Evolutionary conservation across 2,888 invertebrate species (phyloP).

Genomic region (Oligia strigilis): DNA sequence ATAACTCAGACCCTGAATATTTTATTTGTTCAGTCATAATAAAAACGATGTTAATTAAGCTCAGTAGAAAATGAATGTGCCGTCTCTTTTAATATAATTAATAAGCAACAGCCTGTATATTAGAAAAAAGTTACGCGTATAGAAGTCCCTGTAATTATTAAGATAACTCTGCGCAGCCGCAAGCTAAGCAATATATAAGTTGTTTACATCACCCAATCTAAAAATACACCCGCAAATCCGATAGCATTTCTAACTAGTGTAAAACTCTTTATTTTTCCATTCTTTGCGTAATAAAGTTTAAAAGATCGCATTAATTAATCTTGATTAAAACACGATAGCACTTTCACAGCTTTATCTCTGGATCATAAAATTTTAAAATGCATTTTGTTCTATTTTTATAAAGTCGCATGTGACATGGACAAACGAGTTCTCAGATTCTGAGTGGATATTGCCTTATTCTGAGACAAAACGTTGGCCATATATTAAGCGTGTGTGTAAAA

Average conservation of each 20-base stretch:
- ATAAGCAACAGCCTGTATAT: slow-evolving; percentile 54
- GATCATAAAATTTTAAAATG: slow-evolving; percentile 78
- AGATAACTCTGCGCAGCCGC: slow-evolving; percentile 30
- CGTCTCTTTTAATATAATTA: slow-evolving; percentile 69
- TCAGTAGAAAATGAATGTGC: slow-evolving; percentile 81
- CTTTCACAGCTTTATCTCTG: slow-evolving; percentile 72
- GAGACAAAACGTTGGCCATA: slow-evolving; percentile 81
- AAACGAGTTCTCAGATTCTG: slow-evolving; percentile 83
- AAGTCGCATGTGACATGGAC: slow-evolving; percentile 76
- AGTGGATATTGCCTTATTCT: slow-evolving; percentile 83
- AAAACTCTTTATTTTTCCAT: slow-evolving; percentile 57
- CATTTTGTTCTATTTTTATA: slow-evolving; percentile 76
- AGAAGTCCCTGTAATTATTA: slow-evolving; percentile 38
- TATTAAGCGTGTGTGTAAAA: slow-evolving; percentile 84
- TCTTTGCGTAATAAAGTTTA: slow-evolving; percentile 57
- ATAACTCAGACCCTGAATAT: slow-evolving; percentile 83
- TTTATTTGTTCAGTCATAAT: slow-evolving; percentile 88
- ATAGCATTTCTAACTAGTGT: slow-evolving; percentile 60
- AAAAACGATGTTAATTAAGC: slow-evolving; percentile 86
- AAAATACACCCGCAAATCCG: slow-evolving; percentile 48
- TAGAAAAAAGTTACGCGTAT: slow-evolving; percentile 35
- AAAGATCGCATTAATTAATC: slow-evolving; percentile 67
- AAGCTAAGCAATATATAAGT: slow-evolving; percentile 24
- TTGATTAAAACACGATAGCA: slow-evolving; percentile 72
- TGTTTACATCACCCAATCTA: slow-evolving; percentile 48